These are phyloP conservation scores for Ichneumoninae sp. DNA, from an alignment of 2,888 invertebrate genomes.

Conservation along the genomic window DNA sequence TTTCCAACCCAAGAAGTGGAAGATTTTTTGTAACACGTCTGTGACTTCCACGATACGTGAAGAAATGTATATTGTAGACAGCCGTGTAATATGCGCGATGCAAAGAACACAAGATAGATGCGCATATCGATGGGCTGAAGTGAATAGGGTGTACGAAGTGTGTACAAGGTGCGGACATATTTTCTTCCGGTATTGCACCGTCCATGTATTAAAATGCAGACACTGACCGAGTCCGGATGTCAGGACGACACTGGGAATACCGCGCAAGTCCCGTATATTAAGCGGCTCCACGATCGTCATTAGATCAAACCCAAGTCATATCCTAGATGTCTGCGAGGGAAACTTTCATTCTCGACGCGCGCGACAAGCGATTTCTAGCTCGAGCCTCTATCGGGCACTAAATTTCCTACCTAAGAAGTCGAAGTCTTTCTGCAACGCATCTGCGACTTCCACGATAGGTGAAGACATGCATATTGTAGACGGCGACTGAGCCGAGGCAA, in stretches of 20 bases:
- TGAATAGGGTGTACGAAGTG: neutral
- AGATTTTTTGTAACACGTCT: slow-evolving; percentile 33
- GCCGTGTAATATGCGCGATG: neutral
- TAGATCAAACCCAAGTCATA: slow-evolving; percentile 44
- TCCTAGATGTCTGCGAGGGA: neutral
- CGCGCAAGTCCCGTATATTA: slow-evolving; percentile 25
- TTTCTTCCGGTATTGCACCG: neutral
- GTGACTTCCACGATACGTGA: slow-evolving; percentile 39
- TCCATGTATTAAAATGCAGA: neutral
- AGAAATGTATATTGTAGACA: slow-evolving; percentile 26
- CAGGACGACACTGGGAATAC: slow-evolving; percentile 5
- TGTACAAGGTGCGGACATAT: neutral
- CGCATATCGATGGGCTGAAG: neutral
- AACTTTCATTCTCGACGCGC: slow-evolving; percentile 51
- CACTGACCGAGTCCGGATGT: neutral
- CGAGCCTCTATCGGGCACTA: slow-evolving; percentile 46
- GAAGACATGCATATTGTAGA: slow-evolving; percentile 28
- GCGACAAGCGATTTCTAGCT: slow-evolving; percentile 48
- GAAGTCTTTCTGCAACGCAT: slow-evolving; percentile 29
- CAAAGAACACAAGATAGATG: neutral
- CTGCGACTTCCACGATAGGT: slow-evolving; percentile 33
- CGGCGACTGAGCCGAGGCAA: slow-evolving; percentile 5
- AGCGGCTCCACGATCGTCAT: slow-evolving; percentile 55
- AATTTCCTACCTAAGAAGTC: slow-evolving; percentile 50
- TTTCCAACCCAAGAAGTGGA: slow-evolving; percentile 45